These are phyloP conservation scores for Thereuonema tuberculata DNA, from an alignment of 1,140 invertebrate species.

Conservation along the genomic window DNA sequence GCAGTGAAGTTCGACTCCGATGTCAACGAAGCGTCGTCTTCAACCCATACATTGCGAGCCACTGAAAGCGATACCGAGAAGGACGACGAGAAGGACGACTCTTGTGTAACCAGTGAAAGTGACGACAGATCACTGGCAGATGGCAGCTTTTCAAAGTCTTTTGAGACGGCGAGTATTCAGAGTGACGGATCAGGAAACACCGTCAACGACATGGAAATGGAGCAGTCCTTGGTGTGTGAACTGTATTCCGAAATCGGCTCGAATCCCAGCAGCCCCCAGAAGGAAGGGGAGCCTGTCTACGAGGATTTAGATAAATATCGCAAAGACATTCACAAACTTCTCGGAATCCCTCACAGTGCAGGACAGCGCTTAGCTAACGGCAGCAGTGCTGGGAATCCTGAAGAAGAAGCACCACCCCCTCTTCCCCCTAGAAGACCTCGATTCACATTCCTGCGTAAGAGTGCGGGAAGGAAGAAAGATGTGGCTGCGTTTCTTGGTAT, in stretches of 20 bases:
- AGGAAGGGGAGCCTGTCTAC: constrained; percentile 10
- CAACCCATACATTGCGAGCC: too few relatives aligned
- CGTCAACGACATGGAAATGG: background rate
- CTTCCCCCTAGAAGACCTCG: constrained; percentile 1
- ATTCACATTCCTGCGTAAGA: background rate
- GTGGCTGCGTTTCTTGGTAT: background rate
- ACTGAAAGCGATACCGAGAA: background rate
- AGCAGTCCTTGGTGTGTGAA: background rate
- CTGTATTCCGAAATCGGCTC: background rate
- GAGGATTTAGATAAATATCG: constrained; percentile 11
- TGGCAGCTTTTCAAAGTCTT: background rate
- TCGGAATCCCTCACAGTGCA: constrained; percentile 3
- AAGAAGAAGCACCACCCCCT: constrained; percentile 6
- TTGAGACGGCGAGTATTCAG: background rate
- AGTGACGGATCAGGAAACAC: background rate
- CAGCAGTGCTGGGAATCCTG: background rate
- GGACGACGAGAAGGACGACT: background rate
- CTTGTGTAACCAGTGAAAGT: background rate
- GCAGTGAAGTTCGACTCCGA: too few relatives aligned
- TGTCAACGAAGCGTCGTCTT: too few relatives aligned
- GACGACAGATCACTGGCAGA: background rate
- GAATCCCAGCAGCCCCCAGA: background rate
- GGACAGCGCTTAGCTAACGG: background rate
- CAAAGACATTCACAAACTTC: constrained; percentile 12
- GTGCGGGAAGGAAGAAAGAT: background rate